phyloP scores from a whole-genome alignment of 2,113 vertebrate genomes.

The Lota lota region DNA sequence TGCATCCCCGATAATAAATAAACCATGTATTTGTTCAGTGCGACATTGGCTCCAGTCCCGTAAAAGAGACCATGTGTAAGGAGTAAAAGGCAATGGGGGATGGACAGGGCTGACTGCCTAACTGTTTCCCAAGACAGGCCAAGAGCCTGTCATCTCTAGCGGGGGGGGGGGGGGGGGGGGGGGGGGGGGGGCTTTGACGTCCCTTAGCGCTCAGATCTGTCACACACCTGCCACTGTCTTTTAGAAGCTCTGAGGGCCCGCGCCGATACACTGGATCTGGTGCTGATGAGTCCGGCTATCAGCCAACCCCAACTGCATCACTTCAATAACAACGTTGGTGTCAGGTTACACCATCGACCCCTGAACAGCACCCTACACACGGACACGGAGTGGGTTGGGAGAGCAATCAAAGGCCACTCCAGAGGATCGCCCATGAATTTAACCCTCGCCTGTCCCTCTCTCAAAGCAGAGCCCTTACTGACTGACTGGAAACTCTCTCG shows the following conservation, averaged over 20 bases:
- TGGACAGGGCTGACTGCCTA: conserved; percentile 40
- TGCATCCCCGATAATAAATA: not conserved
- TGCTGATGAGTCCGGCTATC: conserved; percentile 64
- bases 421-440: conserved; percentile 54
- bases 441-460: conserved; percentile 48
- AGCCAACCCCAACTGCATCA: conserved; percentile 41
- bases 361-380: conserved; percentile 43
- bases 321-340: conserved; percentile 66
- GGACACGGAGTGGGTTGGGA: conserved; percentile 19
- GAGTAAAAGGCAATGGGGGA: not conserved
- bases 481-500: conserved; percentile 40
- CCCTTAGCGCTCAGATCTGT: conserved; percentile 58
- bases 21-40: conserved; percentile 16
- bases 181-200: conserved; percentile 55
- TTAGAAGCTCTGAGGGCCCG: conserved; percentile 41
- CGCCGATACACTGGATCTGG: conserved; percentile 51
- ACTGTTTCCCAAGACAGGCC: conserved; percentile 51
- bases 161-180: conserved; percentile 40
- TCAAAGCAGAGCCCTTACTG: conserved; percentile 25
- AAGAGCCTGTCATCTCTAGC: conserved; percentile 69
- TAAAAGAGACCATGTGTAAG: not conserved
- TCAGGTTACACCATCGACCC: conserved; percentile 55
- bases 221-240: conserved; percentile 73
- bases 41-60: conserved; percentile 7
- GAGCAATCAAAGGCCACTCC: conserved; percentile 64